Evolutionary conservation across 2,113 vertebrate species (phyloP), one percentile per base, ranked within the genome.

Genomic region (Campylomormyrus tamandua): DNA sequence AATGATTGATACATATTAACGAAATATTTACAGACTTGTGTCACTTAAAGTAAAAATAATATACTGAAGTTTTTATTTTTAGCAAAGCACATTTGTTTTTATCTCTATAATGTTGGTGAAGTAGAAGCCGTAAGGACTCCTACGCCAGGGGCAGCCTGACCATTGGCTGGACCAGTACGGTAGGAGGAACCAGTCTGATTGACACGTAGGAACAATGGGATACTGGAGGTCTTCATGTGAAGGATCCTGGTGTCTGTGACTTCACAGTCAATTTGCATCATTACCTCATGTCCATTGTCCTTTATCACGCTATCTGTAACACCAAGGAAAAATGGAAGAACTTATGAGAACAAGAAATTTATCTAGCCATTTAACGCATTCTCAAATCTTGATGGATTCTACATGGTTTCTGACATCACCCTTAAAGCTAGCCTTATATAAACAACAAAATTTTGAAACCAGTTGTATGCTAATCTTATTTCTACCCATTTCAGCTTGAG

Each of bases 211-310:
- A 97, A 92, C 0, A 97, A 97, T 2, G 98, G 98, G 80, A 99
- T 97, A 2, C 96, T 96, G 0, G 98, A 97, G 17, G 97, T 97
- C 92, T 97, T 97, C 94, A 99, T 97, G 93, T 98, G 98, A 49
- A 99, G 95, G 90, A 98, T 98, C 93, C 97, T 96, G 91, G 98
- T 99, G 95, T 99, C 96, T 90, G 97, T 97, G 90, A 99, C 98
- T 90, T 99, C 98, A 2, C 98, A 99, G 94, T 99, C 98, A 0
- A 99, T 99, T 94, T 99, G 98, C 98, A 99, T 99, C 98, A 99
- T 99, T 92, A 98, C 97, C 92, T 99, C 97, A 0, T 97, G 96
- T 87, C 98, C 97, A 91, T 98, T 96, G 91, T 97, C 97, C 0
- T 97, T 96, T 91, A 99, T 98, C 53, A 99, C 94, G 7, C 97